Percentiles rank a stretch among this genome's conserved stretches.
phyloP scores from a whole-genome alignment of 2,797 vertebrate genomes.

The Sebastes ruberrimus region DNA sequence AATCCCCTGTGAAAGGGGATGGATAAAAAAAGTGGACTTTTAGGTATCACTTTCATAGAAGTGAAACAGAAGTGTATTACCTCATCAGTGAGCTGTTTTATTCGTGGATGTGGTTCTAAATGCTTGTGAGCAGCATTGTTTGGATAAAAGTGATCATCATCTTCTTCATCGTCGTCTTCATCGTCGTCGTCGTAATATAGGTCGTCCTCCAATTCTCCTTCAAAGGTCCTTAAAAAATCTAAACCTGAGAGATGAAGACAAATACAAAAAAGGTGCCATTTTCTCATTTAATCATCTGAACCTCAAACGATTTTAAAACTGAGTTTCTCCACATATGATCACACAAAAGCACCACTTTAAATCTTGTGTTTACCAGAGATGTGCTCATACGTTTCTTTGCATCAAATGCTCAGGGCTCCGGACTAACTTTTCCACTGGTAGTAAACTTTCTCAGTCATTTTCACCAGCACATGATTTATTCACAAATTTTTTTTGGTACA shows the following conservation, averaged over 20 bases:
- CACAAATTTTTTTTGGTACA: too few species aligned
- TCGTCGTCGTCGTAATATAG: conserved; percentile 47
- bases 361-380: neutral
- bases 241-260: conserved; percentile 24
- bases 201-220: conserved; percentile 17
- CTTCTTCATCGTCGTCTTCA: neutral
- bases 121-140: neutral
- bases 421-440: too few species aligned
- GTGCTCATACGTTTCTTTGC: neutral
- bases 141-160: neutral
- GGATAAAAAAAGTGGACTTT: neutral
- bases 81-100: conserved; percentile 70
- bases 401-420: neutral
- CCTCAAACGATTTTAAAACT: neutral
- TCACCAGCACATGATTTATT: too few species aligned
- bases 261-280: neutral
- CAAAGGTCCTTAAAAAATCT: conserved; percentile 35
- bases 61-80: conserved; percentile 26
- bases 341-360: neutral
- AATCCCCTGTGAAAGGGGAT: neutral
- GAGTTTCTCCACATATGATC: too few species aligned
- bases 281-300: neutral
- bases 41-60: neutral
- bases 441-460: too few species aligned
- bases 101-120: conserved; percentile 64